Conservation (phyloP, 2,888 invertebrate species). For the Meiosimyza decipiens region DNA sequence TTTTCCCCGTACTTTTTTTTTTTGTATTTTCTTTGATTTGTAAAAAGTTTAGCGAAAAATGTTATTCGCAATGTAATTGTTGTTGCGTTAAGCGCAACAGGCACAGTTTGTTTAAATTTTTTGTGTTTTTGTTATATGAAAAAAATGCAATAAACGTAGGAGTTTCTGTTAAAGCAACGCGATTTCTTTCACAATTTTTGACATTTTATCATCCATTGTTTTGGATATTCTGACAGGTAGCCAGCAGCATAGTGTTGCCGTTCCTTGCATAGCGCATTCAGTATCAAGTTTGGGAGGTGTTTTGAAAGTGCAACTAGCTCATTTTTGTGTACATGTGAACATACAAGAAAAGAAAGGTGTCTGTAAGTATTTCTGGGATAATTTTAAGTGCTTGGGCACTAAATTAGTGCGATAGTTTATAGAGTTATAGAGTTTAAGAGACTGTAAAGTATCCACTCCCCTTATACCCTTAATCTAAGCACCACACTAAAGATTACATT, state of each 20-base stretch:
- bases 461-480: no score
- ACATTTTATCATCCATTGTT: slow-evolving; percentile 19
- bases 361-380: no score
- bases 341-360: no score
- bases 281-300: no score
- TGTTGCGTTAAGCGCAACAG: slow-evolving; percentile 1
- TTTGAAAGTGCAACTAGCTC: no score
- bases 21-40: slow-evolving; percentile 1
- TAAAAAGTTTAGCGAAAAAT: background rate
- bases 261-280: background rate
- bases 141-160: no score
- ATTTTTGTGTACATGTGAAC: no score
- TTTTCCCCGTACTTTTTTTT: background rate
- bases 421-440: no score
- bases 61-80: background rate
- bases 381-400: no score
- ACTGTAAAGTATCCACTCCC: no score
- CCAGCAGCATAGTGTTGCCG: slow-evolving; percentile 7
- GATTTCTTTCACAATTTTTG: slow-evolving; percentile 7
- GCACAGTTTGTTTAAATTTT: background rate
- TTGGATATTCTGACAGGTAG: slow-evolving; percentile 22
- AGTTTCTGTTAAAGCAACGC: background rate
- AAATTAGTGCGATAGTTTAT: no score
- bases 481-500: background rate
- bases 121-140: no score